Evolutionary conservation across 2,797 vertebrate genomes (phyloP).

Genomic region (Jordanella pulchra): DNA sequence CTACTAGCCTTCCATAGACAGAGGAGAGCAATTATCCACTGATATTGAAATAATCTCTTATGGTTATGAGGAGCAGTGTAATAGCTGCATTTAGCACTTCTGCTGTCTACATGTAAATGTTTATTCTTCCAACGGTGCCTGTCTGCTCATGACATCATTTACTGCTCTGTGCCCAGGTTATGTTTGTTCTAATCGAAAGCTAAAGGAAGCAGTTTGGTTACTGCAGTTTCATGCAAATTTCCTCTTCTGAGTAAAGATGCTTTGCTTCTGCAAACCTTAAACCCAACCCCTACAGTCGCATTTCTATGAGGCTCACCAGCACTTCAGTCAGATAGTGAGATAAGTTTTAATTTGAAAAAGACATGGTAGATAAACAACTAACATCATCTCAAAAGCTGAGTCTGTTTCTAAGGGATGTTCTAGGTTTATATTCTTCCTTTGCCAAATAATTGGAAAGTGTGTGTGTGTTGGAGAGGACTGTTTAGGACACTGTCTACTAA

Average conservation of each 20-base stretch:
- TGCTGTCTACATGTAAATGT: background rate
- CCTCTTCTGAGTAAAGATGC: background rate
- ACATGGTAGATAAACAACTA: background rate
- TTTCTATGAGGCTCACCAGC: background rate
- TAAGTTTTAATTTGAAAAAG: background rate
- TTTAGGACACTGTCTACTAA: background rate
- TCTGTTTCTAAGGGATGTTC: background rate
- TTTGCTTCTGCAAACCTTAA: background rate
- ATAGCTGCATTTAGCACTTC: background rate
- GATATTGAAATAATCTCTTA: background rate
- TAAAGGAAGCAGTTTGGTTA: background rate
- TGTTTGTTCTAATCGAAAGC: slow-evolving; percentile 1
- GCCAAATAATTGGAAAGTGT: background rate
- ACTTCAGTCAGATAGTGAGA: background rate
- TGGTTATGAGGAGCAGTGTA: background rate
- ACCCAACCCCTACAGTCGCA: background rate
- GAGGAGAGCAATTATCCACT: background rate
- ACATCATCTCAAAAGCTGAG: background rate
- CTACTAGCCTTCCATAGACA: background rate
- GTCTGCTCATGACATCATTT: background rate
- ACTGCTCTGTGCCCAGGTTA: too few species aligned
- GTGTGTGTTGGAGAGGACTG: background rate
- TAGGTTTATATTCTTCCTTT: background rate
- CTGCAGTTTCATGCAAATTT: background rate
- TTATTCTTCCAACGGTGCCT: background rate